These are phyloP conservation scores for Siniperca obscura DNA, from an alignment of 2,797 vertebrate species.

Conservation along the genomic window DNA sequence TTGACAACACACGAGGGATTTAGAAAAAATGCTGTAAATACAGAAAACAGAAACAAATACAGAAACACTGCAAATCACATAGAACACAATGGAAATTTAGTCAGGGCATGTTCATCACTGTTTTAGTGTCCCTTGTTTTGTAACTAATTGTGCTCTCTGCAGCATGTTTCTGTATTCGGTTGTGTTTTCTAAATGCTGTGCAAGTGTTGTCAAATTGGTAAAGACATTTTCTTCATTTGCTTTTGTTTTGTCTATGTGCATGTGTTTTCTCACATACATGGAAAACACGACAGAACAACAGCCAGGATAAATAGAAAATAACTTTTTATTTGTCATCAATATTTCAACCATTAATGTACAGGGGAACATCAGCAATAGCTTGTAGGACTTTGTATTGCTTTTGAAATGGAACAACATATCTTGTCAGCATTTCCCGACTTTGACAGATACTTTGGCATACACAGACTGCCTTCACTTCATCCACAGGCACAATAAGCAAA, in stretches of 20 bases:
- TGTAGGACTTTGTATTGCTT: constrained; percentile 68
- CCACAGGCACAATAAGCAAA: constrained; percentile 68
- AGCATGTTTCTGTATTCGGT: not conserved
- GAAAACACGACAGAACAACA: constrained; percentile 7
- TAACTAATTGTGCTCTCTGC: not conserved
- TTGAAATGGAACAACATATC: constrained; percentile 61
- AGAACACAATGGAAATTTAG: not conserved
- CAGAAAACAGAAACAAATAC: not conserved
- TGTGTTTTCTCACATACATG: not conserved
- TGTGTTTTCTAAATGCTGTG: not conserved
- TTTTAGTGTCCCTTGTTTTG: not conserved
- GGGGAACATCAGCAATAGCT: constrained; percentile 64
- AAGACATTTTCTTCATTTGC: not conserved
- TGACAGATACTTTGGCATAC: constrained; percentile 56
- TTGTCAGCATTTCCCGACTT: constrained; percentile 58
- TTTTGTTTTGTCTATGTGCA: not conserved
- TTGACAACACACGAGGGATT: no score
- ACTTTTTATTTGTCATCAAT: constrained; percentile 81
- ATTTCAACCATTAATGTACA: constrained; percentile 76
- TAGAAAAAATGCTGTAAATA: not conserved
- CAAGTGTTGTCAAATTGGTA: not conserved
- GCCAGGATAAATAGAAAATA: constrained; percentile 81
- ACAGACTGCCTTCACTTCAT: constrained; percentile 56
- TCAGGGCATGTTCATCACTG: not conserved
- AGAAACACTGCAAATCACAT: not conserved